Conservation (phyloP, 64 coral and sea anemone genomes). For the Catalaphyllia jardinei region DNA sequence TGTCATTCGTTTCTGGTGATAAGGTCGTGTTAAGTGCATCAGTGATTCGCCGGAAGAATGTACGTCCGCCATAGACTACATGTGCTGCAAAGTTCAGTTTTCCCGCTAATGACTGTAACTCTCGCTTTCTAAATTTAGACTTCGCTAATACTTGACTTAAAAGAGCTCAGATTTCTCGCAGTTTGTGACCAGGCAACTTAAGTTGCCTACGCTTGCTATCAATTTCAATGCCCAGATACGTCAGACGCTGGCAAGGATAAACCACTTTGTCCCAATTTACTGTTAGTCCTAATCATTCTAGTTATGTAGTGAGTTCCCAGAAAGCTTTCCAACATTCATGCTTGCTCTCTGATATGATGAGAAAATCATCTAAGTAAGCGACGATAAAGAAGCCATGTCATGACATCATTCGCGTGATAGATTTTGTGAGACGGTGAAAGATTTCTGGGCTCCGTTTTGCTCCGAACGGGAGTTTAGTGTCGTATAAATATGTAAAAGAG, state of each 20-base stretch:
- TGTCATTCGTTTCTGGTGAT: background rate
- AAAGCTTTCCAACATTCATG: constrained; percentile 19
- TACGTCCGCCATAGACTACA: constrained; percentile 19
- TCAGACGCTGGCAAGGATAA: constrained; percentile 17
- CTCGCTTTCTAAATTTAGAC: constrained; percentile 7
- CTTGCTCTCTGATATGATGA: background rate
- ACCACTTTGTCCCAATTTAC: constrained; percentile 15
- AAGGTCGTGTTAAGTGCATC: constrained; percentile 17
- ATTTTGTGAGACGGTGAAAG: no score
- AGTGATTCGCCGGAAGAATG: no score
- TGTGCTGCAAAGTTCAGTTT: no score
- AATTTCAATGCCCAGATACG: constrained; percentile 61
- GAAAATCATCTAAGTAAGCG: no score
- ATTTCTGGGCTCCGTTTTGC: no score
- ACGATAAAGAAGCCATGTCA: no score
- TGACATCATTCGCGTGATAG: no score
- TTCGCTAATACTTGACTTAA: background rate
- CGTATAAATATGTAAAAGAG: no score
- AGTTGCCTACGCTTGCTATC: constrained; percentile 8
- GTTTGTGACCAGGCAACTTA: background rate
- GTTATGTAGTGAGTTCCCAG: background rate
- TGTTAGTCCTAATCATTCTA: background rate
- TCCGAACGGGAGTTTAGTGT: no score
- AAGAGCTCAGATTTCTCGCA: background rate
- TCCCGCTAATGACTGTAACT: no score